phyloP scores from a whole-genome alignment of 2,888 invertebrate species.

The Metopia argyrocephala region DNA sequence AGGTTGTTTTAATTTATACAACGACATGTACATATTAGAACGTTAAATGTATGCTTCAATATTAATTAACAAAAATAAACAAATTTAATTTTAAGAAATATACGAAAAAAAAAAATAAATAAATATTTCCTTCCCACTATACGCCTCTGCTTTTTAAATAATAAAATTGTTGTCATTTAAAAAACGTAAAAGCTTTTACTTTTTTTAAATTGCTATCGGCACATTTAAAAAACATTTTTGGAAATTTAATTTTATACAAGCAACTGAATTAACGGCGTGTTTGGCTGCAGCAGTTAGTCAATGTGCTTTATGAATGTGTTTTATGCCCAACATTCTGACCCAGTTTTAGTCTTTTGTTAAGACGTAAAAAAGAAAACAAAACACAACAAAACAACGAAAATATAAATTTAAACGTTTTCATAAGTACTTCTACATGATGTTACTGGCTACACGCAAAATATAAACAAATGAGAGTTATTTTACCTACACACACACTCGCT shows the following conservation, averaged over 20 bases:
- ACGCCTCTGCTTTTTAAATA: neutral
- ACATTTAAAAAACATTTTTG: neutral
- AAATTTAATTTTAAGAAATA: too few species aligned
- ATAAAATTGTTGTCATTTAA: neutral
- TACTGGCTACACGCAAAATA: neutral
- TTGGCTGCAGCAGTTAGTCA: neutral
- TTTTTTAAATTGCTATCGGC: conserved; percentile 20
- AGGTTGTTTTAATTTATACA: too few species aligned
- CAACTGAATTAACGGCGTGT: neutral
- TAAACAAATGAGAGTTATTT: neutral
- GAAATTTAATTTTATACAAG: conserved; percentile 6
- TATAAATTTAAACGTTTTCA: conserved; percentile 32
- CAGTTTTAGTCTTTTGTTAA: conserved; percentile 18
- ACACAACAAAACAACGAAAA: conserved; percentile 24
- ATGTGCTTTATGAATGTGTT: neutral
- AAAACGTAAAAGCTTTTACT: conserved; percentile 18
- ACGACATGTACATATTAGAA: too few species aligned
- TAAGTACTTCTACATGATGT: conserved; percentile 31
- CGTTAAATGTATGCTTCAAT: too few species aligned
- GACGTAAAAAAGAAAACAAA: conserved; percentile 11
- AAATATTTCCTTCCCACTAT: neutral
- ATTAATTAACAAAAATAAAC: too few species aligned
- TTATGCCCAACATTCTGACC: conserved; percentile 17
- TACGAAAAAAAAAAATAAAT: neutral
- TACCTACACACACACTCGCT: neutral